Evolutionary conservation across 2,888 invertebrate genomes (phyloP).

Genomic region (Nowickia ferox): DNA sequence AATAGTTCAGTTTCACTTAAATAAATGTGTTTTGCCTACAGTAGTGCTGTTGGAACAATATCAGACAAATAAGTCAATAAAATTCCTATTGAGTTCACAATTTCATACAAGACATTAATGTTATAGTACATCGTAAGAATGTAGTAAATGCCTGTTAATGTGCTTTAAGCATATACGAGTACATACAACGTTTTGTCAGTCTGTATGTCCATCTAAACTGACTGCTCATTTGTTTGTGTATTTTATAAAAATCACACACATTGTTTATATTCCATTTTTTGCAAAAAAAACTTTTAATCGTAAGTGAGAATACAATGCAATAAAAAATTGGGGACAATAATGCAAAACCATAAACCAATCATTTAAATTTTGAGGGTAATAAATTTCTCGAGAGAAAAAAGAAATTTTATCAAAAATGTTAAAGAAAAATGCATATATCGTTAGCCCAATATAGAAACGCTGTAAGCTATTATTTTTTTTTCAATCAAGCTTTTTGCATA

Average conservation of each 20-base stretch:
- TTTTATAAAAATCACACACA: slow-evolving; percentile 60
- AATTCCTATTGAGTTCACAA: slow-evolving; percentile 25
- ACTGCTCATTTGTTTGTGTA: not conserved
- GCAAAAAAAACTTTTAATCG: slow-evolving; percentile 23
- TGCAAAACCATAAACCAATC: slow-evolving; percentile 49
- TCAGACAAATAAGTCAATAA: not conserved
- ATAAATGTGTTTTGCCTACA: not conserved
- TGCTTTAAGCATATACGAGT: slow-evolving; percentile 19
- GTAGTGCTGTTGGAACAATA: no score
- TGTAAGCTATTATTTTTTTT: no score
- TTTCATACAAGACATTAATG: slow-evolving; percentile 6
- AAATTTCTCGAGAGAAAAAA: slow-evolving; percentile 30
- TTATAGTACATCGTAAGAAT: slow-evolving; percentile 16
- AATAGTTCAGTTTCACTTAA: no score
- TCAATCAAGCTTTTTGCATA: no score
- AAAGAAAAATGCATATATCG: not conserved
- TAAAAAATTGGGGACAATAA: slow-evolving; percentile 58
- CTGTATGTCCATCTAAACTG: not conserved
- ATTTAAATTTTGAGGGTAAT: slow-evolving; percentile 60
- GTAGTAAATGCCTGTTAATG: slow-evolving; percentile 9
- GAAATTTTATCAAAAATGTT: slow-evolving; percentile 38
- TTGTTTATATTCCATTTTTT: slow-evolving; percentile 51
- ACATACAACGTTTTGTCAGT: not conserved
- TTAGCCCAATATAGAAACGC: no score
- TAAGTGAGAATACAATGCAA: slow-evolving; percentile 20